A percentile compares a stretch with the other conserved stretches of the same genome.
These are phyloP conservation scores for Oncorhynchus tshawytscha DNA, from an alignment of 2,113 vertebrate species.

Conservation along the genomic window DNA sequence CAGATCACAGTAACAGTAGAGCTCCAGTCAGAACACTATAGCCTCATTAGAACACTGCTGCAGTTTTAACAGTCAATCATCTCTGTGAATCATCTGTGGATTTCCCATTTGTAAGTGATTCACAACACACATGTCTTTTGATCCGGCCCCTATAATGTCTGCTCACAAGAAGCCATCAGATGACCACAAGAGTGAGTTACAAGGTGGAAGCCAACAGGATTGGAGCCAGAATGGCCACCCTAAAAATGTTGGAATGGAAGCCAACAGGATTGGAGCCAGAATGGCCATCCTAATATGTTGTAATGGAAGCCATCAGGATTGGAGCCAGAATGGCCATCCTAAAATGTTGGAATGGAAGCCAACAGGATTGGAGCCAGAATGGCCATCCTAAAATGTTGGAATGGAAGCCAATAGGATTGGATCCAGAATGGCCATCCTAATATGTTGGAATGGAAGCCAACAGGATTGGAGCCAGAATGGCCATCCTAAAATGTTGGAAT, in stretches of 20 bases:
- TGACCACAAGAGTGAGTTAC: conserved; percentile 14
- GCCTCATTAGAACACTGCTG: conserved; percentile 30
- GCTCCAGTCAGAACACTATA: conserved; percentile 8
- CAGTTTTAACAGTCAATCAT: conserved; percentile 49
- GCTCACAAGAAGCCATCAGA: conserved; percentile 5
- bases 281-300: neutral
- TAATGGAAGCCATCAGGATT: neutral
- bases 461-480: too few species aligned
- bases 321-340: too few species aligned
- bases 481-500: too few species aligned
- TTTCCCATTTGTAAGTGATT: conserved; percentile 63
- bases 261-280: too few species aligned
- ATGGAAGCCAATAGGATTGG: neutral
- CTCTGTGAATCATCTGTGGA: conserved; percentile 62
- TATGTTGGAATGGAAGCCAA: neutral
- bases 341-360: neutral
- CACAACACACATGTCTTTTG: conserved; percentile 26
- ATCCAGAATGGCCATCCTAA: too few species aligned
- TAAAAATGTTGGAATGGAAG: neutral
- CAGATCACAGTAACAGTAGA: neutral
- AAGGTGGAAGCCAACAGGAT: conserved; percentile 10
- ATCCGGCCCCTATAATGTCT: neutral
- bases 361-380: too few species aligned
- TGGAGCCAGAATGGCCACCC: conserved; percentile 1
- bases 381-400: too few species aligned